phyloP scores from a whole-genome alignment of 2,797 vertebrate genomes.

The Anguilla pacifica region DNA sequence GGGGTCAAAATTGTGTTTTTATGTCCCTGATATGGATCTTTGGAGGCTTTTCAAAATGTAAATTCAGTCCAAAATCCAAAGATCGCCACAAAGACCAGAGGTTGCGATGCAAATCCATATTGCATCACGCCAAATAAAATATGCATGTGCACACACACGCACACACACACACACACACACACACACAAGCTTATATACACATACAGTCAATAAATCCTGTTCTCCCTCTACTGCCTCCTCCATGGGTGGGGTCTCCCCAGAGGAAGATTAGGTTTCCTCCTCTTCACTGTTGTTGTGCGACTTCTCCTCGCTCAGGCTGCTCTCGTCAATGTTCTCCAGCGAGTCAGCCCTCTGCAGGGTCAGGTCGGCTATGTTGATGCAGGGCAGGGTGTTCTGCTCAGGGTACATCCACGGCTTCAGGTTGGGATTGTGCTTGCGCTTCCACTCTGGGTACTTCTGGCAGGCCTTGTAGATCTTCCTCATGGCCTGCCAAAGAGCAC shows the following conservation, averaged over 20 bases:
- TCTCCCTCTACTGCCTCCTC: not conserved
- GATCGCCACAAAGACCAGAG: conserved; percentile 36
- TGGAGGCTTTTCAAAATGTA: conserved; percentile 22
- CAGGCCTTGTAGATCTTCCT: conserved; percentile 88
- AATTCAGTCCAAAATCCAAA: conserved; percentile 27
- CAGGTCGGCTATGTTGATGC: conserved; percentile 69
- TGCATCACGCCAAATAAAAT: conserved; percentile 37
- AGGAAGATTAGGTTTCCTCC: conserved; percentile 54
- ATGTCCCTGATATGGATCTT: not conserved
- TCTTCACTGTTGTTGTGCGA: conserved; percentile 74
- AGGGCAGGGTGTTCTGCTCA: conserved; percentile 78
- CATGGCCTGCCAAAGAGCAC: conserved; percentile 70
- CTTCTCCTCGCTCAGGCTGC: conserved; percentile 73
- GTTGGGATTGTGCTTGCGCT: conserved; percentile 73
- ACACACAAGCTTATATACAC: conserved; percentile 41
- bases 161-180: conserved; percentile 40
- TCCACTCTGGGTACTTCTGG: conserved; percentile 84
- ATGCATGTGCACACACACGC: conserved; percentile 33
- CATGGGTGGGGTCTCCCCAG: not conserved
- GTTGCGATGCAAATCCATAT: conserved; percentile 13
- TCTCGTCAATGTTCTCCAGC: conserved; percentile 83
- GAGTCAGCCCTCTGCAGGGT: conserved; percentile 76
- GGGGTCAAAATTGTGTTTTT: not conserved
- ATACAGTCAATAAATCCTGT: conserved; percentile 15
- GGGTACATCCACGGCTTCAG: conserved; percentile 84